phyloP scores from a whole-genome alignment of 2,797 vertebrate genomes.

The Meda fulgida region DNA sequence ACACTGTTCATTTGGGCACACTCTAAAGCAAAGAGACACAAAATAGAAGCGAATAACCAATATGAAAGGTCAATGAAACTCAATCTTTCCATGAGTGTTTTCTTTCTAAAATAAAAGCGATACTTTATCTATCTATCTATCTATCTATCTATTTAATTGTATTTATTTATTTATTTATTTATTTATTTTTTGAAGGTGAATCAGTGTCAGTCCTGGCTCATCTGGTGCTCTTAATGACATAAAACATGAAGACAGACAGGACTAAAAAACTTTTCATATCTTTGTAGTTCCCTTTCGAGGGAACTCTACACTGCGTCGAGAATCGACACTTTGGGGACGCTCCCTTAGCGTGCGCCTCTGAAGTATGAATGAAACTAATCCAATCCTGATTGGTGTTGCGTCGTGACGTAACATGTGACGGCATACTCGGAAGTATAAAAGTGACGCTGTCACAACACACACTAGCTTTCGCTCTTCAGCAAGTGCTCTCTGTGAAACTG shows the following conservation, averaged over 20 bases:
- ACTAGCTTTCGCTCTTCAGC: no score
- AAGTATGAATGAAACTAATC: no score
- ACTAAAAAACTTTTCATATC: neutral
- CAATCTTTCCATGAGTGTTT: neutral
- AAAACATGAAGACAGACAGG: neutral
- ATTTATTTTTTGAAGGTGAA: neutral
- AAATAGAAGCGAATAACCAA: neutral
- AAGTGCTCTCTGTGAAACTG: no score
- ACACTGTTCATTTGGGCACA: conserved; percentile 89
- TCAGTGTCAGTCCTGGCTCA: neutral
- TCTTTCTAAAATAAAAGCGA: neutral
- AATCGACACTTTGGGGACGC: no score
- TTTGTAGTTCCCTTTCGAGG: no score
- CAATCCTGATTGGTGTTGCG: no score
- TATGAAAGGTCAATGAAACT: neutral
- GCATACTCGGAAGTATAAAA: no score
- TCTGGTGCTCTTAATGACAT: neutral
- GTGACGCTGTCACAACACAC: no score
- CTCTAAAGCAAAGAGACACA: conserved; percentile 73
- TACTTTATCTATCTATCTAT: neutral
- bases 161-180: neutral
- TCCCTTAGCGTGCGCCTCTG: no score
- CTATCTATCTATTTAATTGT: neutral
- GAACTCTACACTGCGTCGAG: no score
- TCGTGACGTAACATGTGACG: no score